phyloP scores from a whole-genome alignment of 2,888 invertebrate genomes.

The Pammene aurita region DNA sequence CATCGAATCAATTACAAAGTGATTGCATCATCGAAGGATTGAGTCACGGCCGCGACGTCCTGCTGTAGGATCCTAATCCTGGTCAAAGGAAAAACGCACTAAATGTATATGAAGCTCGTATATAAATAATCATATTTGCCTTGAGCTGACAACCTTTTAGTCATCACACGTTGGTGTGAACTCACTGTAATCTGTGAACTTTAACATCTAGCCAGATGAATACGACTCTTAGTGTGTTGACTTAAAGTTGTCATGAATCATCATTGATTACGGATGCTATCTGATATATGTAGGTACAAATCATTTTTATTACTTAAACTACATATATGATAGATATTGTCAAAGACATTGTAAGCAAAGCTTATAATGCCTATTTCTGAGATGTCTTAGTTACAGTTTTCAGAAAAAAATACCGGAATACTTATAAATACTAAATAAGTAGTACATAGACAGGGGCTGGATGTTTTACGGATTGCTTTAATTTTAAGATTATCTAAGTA shows the following conservation, averaged over 20 bases:
- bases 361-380: neutral
- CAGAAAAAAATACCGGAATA: too few species aligned
- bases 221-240: neutral
- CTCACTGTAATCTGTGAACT: conserved; percentile 43
- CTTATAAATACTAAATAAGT: too few species aligned
- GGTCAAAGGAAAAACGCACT: conserved; percentile 7
- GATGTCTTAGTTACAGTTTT: too few species aligned
- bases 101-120: neutral
- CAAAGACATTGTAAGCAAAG: neutral
- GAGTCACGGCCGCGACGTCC: conserved; percentile 77
- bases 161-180: conserved; percentile 64
- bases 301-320: conserved; percentile 10
- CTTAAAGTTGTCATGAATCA: conserved; percentile 24
- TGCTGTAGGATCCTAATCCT: conserved; percentile 61
- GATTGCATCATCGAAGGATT: conserved; percentile 79
- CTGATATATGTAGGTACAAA: neutral
- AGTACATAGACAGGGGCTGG: too few species aligned
- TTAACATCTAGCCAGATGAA: conserved; percentile 8
- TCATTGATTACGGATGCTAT: neutral
- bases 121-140: neutral
- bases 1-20: conserved; percentile 71
- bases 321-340: conserved; percentile 3
- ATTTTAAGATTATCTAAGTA: too few species aligned
- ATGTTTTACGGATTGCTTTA: too few species aligned
- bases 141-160: conserved; percentile 57